phyloP scores from a whole-genome alignment of 2,888 invertebrate genomes.

The Drosophila siamana region DNA sequence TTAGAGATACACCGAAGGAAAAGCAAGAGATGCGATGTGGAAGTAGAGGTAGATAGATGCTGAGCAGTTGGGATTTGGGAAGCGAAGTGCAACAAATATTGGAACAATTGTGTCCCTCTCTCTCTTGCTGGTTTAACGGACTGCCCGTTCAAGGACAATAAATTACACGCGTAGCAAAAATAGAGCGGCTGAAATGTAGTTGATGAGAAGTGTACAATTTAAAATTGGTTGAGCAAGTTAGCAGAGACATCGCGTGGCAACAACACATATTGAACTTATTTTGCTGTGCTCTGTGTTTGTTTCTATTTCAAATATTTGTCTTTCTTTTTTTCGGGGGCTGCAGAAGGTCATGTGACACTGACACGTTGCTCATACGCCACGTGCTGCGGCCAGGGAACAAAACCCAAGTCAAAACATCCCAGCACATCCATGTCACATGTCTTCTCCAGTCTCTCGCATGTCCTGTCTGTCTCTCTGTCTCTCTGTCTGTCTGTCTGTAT shows the following conservation, averaged over 20 bases:
- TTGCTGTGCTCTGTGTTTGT: conserved; percentile 26
- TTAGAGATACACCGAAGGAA: conserved; percentile 57
- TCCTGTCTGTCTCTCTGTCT: no score
- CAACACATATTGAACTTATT: conserved; percentile 54
- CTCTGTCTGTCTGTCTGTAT: no score
- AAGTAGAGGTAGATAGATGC: conserved; percentile 12
- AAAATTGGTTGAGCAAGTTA: conserved; percentile 21
- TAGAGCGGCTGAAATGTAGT: not conserved
- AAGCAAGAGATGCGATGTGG: not conserved
- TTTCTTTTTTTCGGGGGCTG: conserved; percentile 24
- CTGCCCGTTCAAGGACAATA: conserved; percentile 27
- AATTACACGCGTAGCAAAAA: conserved; percentile 35
- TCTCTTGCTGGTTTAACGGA: conserved; percentile 8
- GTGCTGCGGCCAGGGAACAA: conserved; percentile 44
- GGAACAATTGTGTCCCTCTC: conserved; percentile 39
- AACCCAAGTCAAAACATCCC: conserved; percentile 43
- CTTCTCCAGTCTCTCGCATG: conserved; percentile 17
- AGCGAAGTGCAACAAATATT: conserved; percentile 55
- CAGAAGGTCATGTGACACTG: conserved; percentile 54
- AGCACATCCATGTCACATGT: conserved; percentile 19
- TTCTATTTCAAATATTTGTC: conserved; percentile 46
- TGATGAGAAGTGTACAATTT: conserved; percentile 23
- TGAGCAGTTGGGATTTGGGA: conserved; percentile 29
- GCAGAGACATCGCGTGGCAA: conserved; percentile 22
- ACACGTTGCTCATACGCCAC: conserved; percentile 51